Conservation (phyloP, 2,888 invertebrate species). For the Pollenia amentaria region DNA sequence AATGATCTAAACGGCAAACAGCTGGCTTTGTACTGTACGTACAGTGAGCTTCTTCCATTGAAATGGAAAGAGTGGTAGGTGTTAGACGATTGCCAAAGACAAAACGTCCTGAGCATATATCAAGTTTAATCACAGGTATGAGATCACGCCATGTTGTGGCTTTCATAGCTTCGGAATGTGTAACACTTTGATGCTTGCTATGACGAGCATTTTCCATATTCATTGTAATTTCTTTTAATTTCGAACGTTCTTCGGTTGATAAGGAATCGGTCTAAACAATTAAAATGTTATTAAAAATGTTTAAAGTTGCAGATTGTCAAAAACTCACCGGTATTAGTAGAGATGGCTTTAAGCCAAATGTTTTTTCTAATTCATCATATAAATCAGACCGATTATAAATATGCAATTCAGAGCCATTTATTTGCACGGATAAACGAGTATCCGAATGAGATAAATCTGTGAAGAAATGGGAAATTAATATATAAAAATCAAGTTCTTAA, state of each 20-base stretch:
- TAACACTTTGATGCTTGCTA: slow-evolving; percentile 84
- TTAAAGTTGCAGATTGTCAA: background rate
- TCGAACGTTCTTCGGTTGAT: slow-evolving; percentile 85
- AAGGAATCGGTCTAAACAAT: slow-evolving; percentile 85
- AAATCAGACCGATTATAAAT: slow-evolving; percentile 96
- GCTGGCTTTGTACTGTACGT: slow-evolving; percentile 98
- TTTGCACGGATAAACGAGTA: slow-evolving; percentile 94
- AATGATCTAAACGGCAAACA: slow-evolving; percentile 95
- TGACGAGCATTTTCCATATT: slow-evolving; percentile 88
- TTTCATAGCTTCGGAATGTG: slow-evolving; percentile 92
- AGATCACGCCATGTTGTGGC: slow-evolving; percentile 97
- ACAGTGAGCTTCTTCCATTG: slow-evolving; percentile 96
- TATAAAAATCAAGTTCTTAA: slow-evolving; percentile 7
- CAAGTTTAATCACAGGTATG: slow-evolving; percentile 97
- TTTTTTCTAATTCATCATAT: slow-evolving; percentile 94
- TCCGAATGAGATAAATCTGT: slow-evolving; percentile 97
- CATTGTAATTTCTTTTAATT: slow-evolving; percentile 86
- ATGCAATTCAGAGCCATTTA: slow-evolving; percentile 97
- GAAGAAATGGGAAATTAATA: slow-evolving; percentile 75
- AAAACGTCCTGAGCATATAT: slow-evolving; percentile 95
- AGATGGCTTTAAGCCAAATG: slow-evolving; percentile 93
- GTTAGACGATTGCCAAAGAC: slow-evolving; percentile 98
- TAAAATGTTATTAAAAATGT: background rate
- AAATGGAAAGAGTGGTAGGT: slow-evolving; percentile 96
- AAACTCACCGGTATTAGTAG: slow-evolving; percentile 87